These are phyloP conservation scores for Yponomeuta malinellus DNA, from an alignment of 2,888 invertebrate genomes.

Conservation along the genomic window DNA sequence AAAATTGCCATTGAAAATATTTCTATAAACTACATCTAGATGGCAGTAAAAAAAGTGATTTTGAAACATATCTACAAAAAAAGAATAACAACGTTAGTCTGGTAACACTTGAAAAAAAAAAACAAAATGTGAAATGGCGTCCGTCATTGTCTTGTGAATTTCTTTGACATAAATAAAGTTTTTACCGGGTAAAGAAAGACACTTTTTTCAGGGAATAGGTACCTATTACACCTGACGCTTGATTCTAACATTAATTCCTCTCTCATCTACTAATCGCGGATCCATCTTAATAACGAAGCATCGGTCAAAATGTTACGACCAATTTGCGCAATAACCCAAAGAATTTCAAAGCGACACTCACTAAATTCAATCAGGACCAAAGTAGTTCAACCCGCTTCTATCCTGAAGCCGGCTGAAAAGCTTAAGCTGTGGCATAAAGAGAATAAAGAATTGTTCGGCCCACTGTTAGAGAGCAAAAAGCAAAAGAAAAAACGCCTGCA, in stretches of 20 bases:
- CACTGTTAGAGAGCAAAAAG: slow-evolving; percentile 63
- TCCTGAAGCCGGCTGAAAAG: slow-evolving; percentile 61
- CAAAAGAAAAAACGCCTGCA: slow-evolving; percentile 54
- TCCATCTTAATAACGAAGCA: not conserved
- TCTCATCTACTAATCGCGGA: not conserved
- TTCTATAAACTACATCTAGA: not conserved
- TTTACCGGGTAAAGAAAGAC: not conserved
- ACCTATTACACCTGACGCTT: not conserved
- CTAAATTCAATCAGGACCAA: slow-evolving; percentile 58
- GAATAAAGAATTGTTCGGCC: slow-evolving; percentile 68
- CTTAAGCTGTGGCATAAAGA: slow-evolving; percentile 66
- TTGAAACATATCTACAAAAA: not conserved
- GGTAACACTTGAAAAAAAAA: not conserved
- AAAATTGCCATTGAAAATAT: not conserved
- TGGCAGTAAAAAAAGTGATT: not conserved
- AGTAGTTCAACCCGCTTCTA: slow-evolving; percentile 56
- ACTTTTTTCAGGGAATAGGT: not conserved
- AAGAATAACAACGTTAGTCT: no score
- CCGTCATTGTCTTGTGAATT: not conserved
- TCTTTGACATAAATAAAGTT: not conserved
- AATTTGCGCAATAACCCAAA: slow-evolving; percentile 42
- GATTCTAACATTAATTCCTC: not conserved
- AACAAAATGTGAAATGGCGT: not conserved
- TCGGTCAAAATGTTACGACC: slow-evolving; percentile 48
- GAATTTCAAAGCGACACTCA: slow-evolving; percentile 39